Percentiles rank a stretch among this genome's conserved stretches.
phyloP scores from a whole-genome alignment of 2,113 vertebrate genomes.

The Corythaixoides concolor region DNA sequence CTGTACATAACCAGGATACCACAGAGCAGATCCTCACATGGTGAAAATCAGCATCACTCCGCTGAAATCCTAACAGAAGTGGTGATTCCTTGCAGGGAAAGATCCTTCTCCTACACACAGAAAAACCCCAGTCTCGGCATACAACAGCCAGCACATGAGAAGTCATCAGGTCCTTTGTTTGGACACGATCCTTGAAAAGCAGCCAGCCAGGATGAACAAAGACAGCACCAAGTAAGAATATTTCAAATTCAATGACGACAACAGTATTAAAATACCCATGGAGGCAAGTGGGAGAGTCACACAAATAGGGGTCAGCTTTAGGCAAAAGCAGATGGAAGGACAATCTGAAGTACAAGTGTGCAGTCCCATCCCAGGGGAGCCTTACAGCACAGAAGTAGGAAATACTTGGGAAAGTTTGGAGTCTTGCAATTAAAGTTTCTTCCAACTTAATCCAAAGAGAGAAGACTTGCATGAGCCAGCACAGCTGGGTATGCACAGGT shows the following conservation, averaged over 20 bases:
- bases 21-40: accelerated
- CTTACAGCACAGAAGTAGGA: background rate
- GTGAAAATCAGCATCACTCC: background rate
- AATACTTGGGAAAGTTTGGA: background rate
- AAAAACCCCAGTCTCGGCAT: no score
- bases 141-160: accelerated
- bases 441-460: background rate
- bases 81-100: background rate
- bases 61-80: background rate
- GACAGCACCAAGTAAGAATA: background rate
- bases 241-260: background rate
- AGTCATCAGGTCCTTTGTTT: background rate
- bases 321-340: background rate
- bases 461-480: background rate
- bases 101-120: background rate
- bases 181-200: background rate
- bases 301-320: background rate
- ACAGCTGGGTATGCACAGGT: background rate
- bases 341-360: background rate
- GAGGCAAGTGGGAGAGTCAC: background rate
- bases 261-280: background rate
- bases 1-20: background rate
- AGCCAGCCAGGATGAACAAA: background rate
- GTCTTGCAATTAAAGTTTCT: background rate
- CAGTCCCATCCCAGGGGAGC: background rate